A percentile compares a stretch with the other conserved stretches of the same genome.
Conservation (phyloP, 2,888 invertebrate species). For the Leuctra nigra region DNA sequence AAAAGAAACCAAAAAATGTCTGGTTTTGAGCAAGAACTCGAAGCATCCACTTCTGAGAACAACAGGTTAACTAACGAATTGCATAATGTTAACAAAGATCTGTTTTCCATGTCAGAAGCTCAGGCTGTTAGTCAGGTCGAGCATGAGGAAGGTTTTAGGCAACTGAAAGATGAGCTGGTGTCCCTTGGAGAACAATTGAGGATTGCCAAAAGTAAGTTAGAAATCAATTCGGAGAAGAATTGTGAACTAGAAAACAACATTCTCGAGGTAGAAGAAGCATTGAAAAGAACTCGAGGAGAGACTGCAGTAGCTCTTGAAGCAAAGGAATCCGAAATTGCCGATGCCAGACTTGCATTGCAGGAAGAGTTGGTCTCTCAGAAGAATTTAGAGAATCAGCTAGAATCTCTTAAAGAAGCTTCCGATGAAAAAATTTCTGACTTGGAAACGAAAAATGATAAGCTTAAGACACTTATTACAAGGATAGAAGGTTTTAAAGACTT, state of each 20-base stretch:
- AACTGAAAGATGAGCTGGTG: slow-evolving; percentile 57
- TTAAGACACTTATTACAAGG: neutral
- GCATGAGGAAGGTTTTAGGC: slow-evolving; percentile 65
- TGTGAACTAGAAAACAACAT: slow-evolving; percentile 53
- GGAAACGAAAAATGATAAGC: neutral
- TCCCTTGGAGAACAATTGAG: slow-evolving; percentile 57
- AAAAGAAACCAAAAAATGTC: no score
- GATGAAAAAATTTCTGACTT: slow-evolving; percentile 3
- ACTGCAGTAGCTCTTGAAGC: no score
- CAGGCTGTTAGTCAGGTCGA: slow-evolving; percentile 66
- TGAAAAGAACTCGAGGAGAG: slow-evolving; percentile 11
- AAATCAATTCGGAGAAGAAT: slow-evolving; percentile 50
- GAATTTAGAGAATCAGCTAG: neutral
- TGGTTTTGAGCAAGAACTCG: no score
- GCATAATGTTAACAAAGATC: no score
- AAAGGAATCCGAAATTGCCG: slow-evolving; percentile 3
- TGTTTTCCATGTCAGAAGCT: no score
- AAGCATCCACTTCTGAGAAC: no score
- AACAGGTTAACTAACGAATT: no score
- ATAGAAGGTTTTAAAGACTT: neutral
- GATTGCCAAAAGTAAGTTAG: slow-evolving; percentile 59
- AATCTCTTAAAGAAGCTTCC: neutral
- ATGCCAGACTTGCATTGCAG: slow-evolving; percentile 8
- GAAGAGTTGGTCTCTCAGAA: neutral
- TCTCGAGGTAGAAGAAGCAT: slow-evolving; percentile 35